Evolutionary conservation across 2,113 vertebrate genomes (phyloP), one percentile per base, ranked within the genome.

Genomic region (Pseudopodoces humilis): DNA sequence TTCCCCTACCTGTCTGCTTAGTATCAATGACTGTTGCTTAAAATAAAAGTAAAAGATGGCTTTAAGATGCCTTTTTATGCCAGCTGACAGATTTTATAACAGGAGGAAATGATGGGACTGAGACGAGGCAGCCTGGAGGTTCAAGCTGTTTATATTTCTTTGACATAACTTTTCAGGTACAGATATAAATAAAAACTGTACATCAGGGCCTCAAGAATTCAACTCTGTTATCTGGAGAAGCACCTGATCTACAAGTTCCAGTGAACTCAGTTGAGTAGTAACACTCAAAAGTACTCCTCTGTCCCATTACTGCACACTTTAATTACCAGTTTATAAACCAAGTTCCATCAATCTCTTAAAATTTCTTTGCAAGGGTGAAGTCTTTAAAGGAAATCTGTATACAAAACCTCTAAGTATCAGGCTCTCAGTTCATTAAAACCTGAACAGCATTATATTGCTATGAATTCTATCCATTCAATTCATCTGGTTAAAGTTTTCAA

Each of bases 21-120:
- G 50, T 86, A 86, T 56, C 68, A 95, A 94, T 71, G 25, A 78
- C 28, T 67, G 37, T 13, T 68, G 41, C 41, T 94, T 96, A 88
- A 96, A 94, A 90, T 80, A 74, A 59, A 81, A 33, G 39, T 78
- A 86, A 92, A 84, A 83, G 9, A 86, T 78, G 31, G 27, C 52
- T 95, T 96, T 96, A 88, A 95, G 81, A 52, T 92, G 72, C 84
- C 88, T 59, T 92, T 20, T 93, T 86, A 81, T 37, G 46, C 39
- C 59, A 84, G 65, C 75, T 96, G 86, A 95, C 86, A 89, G 78
- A 96, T 96, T 97, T 96, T 77, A 90, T 72, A 94, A 88, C 3
- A 33, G 41, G 28, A 58, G 8, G 11, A 72, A 68, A 55, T 31
- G 7, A 28, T 13, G 24, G 22, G 63, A 60, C 27, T 75, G 43